Evolutionary conservation across 2,888 invertebrate species (phyloP).

Genomic region (Cryptocheilus praepositus): DNA sequence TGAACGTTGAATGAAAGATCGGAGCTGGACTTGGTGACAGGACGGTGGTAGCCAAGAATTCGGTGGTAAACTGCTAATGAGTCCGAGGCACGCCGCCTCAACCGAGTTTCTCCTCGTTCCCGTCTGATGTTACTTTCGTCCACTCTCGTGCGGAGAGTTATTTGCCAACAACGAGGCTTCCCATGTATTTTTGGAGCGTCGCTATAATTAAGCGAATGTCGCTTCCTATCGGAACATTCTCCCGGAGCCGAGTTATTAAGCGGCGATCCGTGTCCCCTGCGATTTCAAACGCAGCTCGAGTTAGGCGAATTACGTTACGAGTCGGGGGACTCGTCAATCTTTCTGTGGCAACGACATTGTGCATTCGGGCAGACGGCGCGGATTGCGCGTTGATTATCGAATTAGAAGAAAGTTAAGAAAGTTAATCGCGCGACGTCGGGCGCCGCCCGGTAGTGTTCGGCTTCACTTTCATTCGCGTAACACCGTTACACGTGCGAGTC

Average conservation of each 20-base stretch:
- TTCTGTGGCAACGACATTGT: constrained; percentile 29
- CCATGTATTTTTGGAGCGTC: constrained; percentile 28
- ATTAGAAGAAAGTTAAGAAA: constrained; percentile 60
- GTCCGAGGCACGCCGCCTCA: constrained; percentile 31
- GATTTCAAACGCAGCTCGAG: no score
- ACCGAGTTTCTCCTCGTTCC: constrained; percentile 22
- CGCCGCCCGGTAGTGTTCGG: constrained; percentile 23
- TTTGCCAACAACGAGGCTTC: constrained; percentile 21
- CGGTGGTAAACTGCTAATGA: constrained; percentile 39
- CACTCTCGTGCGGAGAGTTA: constrained; percentile 13
- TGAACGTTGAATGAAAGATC: constrained; percentile 30
- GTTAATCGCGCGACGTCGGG: constrained; percentile 46
- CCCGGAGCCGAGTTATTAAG: not conserved
- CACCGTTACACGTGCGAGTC: not conserved
- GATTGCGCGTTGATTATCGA: constrained; percentile 45
- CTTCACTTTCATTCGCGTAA: constrained; percentile 44
- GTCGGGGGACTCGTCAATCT: no score
- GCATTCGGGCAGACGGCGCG: constrained; percentile 34
- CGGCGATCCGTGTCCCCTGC: no score
- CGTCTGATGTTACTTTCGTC: constrained; percentile 11
- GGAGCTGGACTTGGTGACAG: constrained; percentile 30
- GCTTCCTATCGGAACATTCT: not conserved
- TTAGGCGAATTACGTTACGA: not conserved
- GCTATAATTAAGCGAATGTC: constrained; percentile 24
- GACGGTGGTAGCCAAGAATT: constrained; percentile 30